Evolutionary conservation across 2,888 invertebrate genomes (phyloP), one percentile per base, ranked within the genome.

Genomic region (Linnaemya tessellans): DNA sequence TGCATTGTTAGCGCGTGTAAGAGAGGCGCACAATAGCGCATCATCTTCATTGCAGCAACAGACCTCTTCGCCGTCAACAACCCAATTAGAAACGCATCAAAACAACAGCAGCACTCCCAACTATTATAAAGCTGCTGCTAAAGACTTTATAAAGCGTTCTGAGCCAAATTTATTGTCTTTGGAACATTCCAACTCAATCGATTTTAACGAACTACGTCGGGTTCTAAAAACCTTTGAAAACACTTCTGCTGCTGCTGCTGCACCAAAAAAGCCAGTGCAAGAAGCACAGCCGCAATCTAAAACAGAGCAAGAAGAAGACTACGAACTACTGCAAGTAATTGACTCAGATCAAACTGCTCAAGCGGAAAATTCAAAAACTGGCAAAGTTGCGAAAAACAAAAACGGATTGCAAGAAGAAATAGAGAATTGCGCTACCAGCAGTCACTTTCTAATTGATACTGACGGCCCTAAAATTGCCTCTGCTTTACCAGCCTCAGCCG

Each of bases 1-100:
- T 87, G 74, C 84, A 87, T 83, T 83, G 71, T 82, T 87, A 84
- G 86, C 87, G 87, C 78, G 86, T 87, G 80, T 80, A 71, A 86
- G 88, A 84, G 85, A 78, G 77, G 84, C 78, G 84, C 84, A 80
- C 18, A 65, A 70, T 58, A 80, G 77, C 83, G 83, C 80, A 43
- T 77, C 80, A 49, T 54, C 74, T 84, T 22, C 68, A 58, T 41
- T 83, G 60, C 86, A 86, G 74, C 75, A 80, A 77, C 67, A 68
- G 64, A 86, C 81, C 41, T 64, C 80, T 13, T 64, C 80, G 46
- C 41, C 49, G 56, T 25, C 22, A 15, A 54, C 30, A 49, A 22
- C 25, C 18, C 35, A 56, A 18, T 65, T 56, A 35, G 25, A 68
- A 30, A 41, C 71, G 9, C 20, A 64, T 25, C 67, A 22, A 18